Evolutionary conservation across 64 coral and sea anemone species (phyloP).

Genomic region (Montipora sp.): DNA sequence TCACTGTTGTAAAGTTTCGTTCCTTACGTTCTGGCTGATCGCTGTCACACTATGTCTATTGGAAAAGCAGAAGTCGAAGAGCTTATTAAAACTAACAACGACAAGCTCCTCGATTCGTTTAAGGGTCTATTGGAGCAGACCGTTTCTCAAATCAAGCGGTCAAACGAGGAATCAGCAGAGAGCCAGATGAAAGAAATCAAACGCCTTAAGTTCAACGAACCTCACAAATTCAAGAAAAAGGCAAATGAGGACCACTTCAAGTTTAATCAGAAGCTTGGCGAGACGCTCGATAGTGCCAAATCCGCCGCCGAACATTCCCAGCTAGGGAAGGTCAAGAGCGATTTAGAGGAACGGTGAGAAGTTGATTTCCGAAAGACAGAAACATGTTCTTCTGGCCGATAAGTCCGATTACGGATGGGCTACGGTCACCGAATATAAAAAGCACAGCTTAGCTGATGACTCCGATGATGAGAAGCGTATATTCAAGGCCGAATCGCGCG

Average conservation of each 20-base stretch:
- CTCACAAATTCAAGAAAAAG: neutral
- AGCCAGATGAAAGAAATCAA: too few species aligned
- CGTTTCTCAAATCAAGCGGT: neutral
- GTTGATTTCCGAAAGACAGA: constrained; percentile 25
- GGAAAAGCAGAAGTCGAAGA: neutral
- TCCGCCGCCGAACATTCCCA: neutral
- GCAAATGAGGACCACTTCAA: neutral
- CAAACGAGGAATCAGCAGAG: too few species aligned
- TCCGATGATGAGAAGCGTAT: neutral
- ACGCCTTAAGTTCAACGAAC: too few species aligned
- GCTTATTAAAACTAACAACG: too few species aligned
- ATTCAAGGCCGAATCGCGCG: too few species aligned
- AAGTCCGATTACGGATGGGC: neutral
- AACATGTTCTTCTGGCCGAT: constrained; percentile 15
- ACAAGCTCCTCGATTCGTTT: neutral
- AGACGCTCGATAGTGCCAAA: too few species aligned
- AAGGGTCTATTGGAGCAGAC: neutral
- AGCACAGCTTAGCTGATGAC: neutral
- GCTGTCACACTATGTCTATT: too few species aligned
- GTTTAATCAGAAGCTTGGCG: neutral
- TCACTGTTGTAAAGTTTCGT: neutral
- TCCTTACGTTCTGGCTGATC: too few species aligned
- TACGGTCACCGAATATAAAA: constrained; percentile 43
- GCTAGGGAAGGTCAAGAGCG: neutral
- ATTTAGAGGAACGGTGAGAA: constrained; percentile 28